phyloP scores from a whole-genome alignment of 2,888 invertebrate genomes.

The Lamellibrachia columna region DNA sequence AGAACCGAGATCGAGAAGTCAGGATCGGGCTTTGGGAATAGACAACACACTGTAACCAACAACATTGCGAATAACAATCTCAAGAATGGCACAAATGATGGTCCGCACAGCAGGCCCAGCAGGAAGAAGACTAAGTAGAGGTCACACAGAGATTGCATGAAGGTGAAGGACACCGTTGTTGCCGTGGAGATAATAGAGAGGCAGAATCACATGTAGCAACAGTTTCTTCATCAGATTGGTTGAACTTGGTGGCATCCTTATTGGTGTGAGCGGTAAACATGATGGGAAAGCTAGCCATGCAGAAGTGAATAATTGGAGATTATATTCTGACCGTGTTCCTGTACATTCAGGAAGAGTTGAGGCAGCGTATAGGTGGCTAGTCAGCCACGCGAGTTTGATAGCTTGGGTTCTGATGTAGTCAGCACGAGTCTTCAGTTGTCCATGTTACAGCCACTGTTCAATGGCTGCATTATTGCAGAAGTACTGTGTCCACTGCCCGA shows the following conservation, averaged over 20 bases:
- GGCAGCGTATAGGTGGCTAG: background rate
- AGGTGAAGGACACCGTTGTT: background rate
- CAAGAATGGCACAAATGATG: background rate
- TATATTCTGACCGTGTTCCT: background rate
- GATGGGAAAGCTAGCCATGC: background rate
- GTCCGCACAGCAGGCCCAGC: background rate
- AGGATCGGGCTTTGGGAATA: background rate
- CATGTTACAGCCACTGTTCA: background rate
- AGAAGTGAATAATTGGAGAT: background rate
- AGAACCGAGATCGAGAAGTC: background rate
- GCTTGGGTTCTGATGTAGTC: background rate
- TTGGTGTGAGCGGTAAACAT: background rate
- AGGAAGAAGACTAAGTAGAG: background rate
- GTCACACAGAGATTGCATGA: background rate
- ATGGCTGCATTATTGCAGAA: background rate
- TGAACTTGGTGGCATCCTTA: background rate
- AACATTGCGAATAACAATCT: background rate
- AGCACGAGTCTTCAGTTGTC: background rate
- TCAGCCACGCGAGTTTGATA: background rate
- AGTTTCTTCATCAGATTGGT: background rate
- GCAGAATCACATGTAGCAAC: background rate
- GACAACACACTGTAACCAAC: background rate
- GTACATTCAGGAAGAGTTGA: background rate
- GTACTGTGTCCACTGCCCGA: background rate
- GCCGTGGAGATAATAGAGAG: background rate